Evolutionary conservation across 2,888 invertebrate species (phyloP).

Genomic region (Heliconius ismenius): DNA sequence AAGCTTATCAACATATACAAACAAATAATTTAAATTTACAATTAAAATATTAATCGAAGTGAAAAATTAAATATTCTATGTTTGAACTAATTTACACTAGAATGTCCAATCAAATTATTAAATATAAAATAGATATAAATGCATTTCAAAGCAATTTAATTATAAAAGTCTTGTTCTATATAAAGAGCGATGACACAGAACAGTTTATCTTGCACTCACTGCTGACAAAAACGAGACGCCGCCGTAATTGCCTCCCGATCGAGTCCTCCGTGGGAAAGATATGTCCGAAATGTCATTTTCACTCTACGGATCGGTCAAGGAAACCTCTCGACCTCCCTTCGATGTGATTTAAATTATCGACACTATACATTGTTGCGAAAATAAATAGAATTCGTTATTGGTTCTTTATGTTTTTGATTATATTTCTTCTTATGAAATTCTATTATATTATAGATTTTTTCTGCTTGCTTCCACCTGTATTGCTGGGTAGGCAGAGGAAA

Average conservation of each 20-base stretch:
- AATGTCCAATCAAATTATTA: not conserved
- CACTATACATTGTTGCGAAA: slow-evolving; percentile 2
- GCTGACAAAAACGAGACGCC: slow-evolving; percentile 64
- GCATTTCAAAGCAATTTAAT: slow-evolving; percentile 27
- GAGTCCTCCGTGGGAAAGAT: slow-evolving; percentile 71
- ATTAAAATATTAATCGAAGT: not conserved
- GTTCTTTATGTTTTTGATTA: not conserved
- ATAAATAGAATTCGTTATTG: not conserved
- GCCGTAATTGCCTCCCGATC: slow-evolving; percentile 64
- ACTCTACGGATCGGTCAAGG: slow-evolving; percentile 53
- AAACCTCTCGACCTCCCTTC: slow-evolving; percentile 38
- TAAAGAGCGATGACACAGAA: slow-evolving; percentile 44
- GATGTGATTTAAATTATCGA: slow-evolving; percentile 31
- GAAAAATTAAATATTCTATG: not conserved
- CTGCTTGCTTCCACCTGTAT: too few relatives aligned
- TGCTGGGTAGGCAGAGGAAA: too few relatives aligned
- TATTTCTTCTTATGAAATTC: not conserved
- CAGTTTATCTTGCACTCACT: slow-evolving; percentile 53
- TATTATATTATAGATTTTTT: not conserved
- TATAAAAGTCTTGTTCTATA: slow-evolving; percentile 32
- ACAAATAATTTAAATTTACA: not conserved
- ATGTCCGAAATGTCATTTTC: slow-evolving; percentile 77
- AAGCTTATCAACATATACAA: not conserved
- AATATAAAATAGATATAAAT: not conserved
- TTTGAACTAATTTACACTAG: not conserved